Base-by-base conservation (phyloP, 1,140 invertebrate genomes). In the Ceratina australensis region DNA sequence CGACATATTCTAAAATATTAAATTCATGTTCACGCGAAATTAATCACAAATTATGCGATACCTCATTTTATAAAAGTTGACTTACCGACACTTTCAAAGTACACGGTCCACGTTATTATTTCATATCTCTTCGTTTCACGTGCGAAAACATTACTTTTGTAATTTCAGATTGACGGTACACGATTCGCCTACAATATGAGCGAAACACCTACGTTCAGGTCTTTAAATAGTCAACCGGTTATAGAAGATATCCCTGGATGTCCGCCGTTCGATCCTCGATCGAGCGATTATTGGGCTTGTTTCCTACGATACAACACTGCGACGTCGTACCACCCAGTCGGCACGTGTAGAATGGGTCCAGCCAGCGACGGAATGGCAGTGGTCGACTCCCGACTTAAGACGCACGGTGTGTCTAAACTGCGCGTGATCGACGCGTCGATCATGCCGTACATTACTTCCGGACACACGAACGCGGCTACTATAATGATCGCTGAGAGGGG, bases 401-500 rank as follows among this genome's bases (percentile, higher is more conserved):
- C 96, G 0, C 90, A 94, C 18, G 95, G 95, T 0, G 84, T 96
- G 0, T 71, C 86, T 0, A 89, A 92, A 1, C 85, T 96, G 0
- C 89, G 96, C 10, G 95, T 96, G 0, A 93, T 95, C 4, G 96
- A 96, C 82, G 95, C 94, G 1, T 96, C 95, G 69, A 93, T 96
- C 2, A 96, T 96, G 95, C 96, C 95, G 2, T 33, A 33, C 28
- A 3, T 33, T 33, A 3, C 28, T 33, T 33, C 28, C 5, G 5
- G 5, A n/a, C n/a, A n/a, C n/a, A n/a, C n/a, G n/a, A n/a, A n/a
- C n/a, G n/a, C n/a, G n/a, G n/a, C n/a, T n/a, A n/a, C n/a, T n/a
- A n/a, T n/a, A n/a, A n/a, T n/a, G n/a, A n/a, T n/a, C n/a, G n/a
- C n/a, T n/a, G n/a, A n/a, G n/a, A n/a, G n/a, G n/a, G n/a, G n/a